Conservation (phyloP, 1,140 invertebrate genomes). For the Brachionus plicatilis region DNA sequence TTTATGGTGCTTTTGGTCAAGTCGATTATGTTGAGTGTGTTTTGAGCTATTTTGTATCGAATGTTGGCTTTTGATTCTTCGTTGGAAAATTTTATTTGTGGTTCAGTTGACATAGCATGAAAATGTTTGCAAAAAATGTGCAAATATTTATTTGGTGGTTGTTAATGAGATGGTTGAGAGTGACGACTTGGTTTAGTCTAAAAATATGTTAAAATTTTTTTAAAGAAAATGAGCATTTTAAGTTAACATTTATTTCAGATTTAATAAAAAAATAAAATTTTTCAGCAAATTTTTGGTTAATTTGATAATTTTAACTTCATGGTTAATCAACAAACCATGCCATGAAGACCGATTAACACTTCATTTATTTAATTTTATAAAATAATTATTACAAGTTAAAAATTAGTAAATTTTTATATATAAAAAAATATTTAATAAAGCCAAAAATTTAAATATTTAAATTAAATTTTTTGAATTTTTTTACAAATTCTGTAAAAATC, state of each 20-base stretch:
- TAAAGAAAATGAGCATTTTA: background rate
- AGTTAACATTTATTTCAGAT: background rate
- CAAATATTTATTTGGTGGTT: background rate
- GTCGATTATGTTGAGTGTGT: background rate
- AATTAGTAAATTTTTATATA: too few species aligned
- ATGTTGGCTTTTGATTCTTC: slow-evolving; percentile 40
- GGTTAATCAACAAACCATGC: too few species aligned
- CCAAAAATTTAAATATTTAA: too few species aligned
- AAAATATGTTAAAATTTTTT: background rate
- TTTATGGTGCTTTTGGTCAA: slow-evolving; percentile 13
- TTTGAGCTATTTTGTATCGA: slow-evolving; percentile 32
- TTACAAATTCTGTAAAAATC: too few species aligned
- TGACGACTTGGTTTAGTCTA: background rate
- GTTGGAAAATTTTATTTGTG: slow-evolving; percentile 40
- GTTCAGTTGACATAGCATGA: slow-evolving; percentile 19
- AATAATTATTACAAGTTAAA: too few species aligned
- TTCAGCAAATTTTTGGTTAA: too few species aligned
- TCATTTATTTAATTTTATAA: too few species aligned
- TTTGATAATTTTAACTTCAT: too few species aligned
- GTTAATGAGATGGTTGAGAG: background rate
- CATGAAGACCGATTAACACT: too few species aligned
- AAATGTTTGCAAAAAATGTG: background rate
- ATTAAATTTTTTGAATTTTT: too few species aligned
- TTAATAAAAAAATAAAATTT: background rate
- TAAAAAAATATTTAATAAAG: too few species aligned